phyloP scores from a whole-genome alignment of 2,113 vertebrate genomes.

The Grus americana region DNA sequence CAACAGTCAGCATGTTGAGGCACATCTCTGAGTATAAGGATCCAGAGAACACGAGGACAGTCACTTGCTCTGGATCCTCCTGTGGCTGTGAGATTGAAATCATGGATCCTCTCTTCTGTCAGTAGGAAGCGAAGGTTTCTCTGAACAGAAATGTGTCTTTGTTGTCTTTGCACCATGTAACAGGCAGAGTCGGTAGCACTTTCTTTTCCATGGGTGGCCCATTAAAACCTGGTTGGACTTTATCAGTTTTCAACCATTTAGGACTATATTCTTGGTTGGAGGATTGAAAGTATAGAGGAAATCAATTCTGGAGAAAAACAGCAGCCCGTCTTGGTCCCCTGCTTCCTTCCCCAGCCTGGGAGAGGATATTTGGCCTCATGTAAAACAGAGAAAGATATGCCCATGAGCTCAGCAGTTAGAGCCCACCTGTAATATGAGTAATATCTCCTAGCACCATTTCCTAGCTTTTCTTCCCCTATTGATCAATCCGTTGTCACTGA shows the following conservation, averaged over 20 bases:
- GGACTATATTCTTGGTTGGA: neutral
- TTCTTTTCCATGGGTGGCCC: neutral
- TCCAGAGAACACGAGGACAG: neutral
- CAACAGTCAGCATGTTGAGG: neutral
- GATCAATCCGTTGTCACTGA: neutral
- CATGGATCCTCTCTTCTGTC: neutral
- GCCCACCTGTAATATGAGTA: neutral
- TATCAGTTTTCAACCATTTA: neutral
- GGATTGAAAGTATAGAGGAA: neutral
- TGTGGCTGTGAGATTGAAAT: neutral
- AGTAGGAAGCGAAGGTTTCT: neutral
- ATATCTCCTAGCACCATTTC: neutral
- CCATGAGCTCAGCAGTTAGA: neutral
- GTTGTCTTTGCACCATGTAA: rapidly evolving
- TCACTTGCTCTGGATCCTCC: neutral
- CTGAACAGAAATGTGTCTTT: neutral
- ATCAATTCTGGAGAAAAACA: neutral
- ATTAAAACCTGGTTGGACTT: neutral
- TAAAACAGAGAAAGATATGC: neutral
- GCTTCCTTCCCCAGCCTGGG: neutral
- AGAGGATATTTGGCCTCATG: neutral
- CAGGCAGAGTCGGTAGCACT: neutral
- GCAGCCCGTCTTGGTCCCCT: neutral
- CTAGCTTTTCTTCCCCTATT: rapidly evolving
- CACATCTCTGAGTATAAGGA: neutral